Evolutionary conservation across 2,888 invertebrate genomes (phyloP).

Genomic region (Polia nebulosa): DNA sequence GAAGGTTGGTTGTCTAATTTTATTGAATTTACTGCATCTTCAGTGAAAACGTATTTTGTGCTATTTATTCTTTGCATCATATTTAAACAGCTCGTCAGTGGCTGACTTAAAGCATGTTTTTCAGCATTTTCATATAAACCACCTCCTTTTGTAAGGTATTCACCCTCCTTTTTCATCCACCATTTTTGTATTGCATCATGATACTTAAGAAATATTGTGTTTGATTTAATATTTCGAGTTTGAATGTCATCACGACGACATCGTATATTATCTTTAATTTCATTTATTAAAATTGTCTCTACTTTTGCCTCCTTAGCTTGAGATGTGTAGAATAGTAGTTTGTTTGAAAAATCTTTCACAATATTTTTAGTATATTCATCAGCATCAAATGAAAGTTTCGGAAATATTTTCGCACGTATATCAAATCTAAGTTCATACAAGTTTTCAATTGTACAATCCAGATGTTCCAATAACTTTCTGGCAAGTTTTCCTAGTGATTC

Average conservation of each 20-base stretch:
- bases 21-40: conserved; percentile 15
- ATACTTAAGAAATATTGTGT: conserved; percentile 24
- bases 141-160: conserved; percentile 13
- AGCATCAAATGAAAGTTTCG: conserved; percentile 23
- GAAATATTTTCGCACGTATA: conserved; percentile 20
- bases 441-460: conserved; percentile 13
- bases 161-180: conserved; percentile 34
- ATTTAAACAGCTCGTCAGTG: neutral
- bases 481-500: conserved; percentile 21
- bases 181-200: conserved; percentile 41
- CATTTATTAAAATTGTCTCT: conserved; percentile 12
- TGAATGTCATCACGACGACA: neutral
- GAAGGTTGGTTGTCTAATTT: conserved; percentile 3
- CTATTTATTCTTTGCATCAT: conserved; percentile 8
- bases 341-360: conserved; percentile 13
- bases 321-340: conserved; percentile 42
- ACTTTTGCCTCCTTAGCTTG: conserved; percentile 30
- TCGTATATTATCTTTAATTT: conserved; percentile 15
- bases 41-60: conserved; percentile 9
- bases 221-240: neutral
- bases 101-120: neutral
- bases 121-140: conserved; percentile 20
- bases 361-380: neutral
- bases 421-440: conserved; percentile 27
- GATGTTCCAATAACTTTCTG: conserved; percentile 11